phyloP scores from a whole-genome alignment of 2,888 invertebrate species.

The Frankliniella intonsa region DNA sequence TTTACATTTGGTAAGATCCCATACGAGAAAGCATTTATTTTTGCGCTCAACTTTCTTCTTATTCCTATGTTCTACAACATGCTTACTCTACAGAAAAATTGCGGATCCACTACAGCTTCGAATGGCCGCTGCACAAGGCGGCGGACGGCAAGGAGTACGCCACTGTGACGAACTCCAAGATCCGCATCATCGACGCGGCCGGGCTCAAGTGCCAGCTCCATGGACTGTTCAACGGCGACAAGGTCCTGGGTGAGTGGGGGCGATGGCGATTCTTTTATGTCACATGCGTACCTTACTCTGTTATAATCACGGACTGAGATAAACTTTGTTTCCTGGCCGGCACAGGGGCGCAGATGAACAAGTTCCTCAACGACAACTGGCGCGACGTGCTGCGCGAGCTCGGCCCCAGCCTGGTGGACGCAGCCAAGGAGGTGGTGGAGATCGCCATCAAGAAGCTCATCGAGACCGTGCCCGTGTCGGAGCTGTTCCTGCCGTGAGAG shows the following conservation, averaged over 20 bases:
- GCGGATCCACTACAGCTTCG: neutral
- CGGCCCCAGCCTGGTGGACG: neutral
- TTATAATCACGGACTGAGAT: neutral
- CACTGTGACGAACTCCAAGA: neutral
- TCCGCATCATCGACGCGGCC: neutral
- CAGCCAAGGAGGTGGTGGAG: neutral
- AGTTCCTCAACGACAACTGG: constrained; percentile 5
- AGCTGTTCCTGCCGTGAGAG: neutral
- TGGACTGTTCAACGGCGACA: neutral
- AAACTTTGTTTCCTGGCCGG: neutral
- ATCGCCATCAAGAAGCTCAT: neutral
- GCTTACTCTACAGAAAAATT: neutral
- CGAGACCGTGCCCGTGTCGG: neutral
- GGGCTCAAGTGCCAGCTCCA: neutral
- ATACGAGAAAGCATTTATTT: too few relatives aligned
- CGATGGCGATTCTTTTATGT: neutral
- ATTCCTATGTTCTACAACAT: too few relatives aligned
- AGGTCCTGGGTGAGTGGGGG: neutral
- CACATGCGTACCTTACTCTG: neutral
- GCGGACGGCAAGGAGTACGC: constrained; percentile 18
- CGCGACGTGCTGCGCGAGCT: neutral
- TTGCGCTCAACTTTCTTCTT: neutral
- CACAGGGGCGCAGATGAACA: neutral
- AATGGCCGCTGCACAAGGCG: neutral
- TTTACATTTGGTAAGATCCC: neutral